These are phyloP conservation scores for Monodelphis domestica DNA, from an alignment of 2,797 vertebrate genomes.

Conservation along the genomic window DNA sequence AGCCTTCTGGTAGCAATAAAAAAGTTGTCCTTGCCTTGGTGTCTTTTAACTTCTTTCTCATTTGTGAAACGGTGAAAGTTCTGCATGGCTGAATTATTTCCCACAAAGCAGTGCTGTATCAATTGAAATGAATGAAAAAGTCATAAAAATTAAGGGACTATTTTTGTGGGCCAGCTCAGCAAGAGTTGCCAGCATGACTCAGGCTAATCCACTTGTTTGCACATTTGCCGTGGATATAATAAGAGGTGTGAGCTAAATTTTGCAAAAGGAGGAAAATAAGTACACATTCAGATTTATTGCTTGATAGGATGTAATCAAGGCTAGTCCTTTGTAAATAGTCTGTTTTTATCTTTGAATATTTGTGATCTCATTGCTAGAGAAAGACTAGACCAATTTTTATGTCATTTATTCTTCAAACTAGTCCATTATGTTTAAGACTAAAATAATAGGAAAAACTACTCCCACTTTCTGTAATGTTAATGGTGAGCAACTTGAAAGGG, in stretches of 20 bases:
- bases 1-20: constrained; percentile 91
- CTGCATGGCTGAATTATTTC: neutral
- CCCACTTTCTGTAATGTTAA: neutral
- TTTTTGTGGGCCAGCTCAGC: neutral
- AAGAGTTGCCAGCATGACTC: neutral
- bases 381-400: neutral
- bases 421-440: neutral
- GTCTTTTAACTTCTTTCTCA: constrained; percentile 22
- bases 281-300: neutral
- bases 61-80: constrained; percentile 45
- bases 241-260: neutral
- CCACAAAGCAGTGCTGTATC: constrained; percentile 21
- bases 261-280: neutral
- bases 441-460: neutral
- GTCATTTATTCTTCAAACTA: neutral
- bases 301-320: neutral
- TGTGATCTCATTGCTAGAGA: neutral
- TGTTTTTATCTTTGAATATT: neutral
- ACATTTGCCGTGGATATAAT: neutral
- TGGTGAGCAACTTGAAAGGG: neutral
- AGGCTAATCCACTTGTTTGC: neutral
- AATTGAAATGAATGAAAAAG: constrained; percentile 36
- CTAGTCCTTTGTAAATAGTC: neutral
- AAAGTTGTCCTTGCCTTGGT: constrained; percentile 84
- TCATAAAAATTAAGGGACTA: neutral